These are phyloP conservation scores for rabbit (Oryctolagus cuniculus) DNA, from an alignment of 2,113 vertebrate genomes.

Conservation along the genomic window mOryCun1.1 NC_091440.1:18050001-18050500, in stretches of 20 bases:
- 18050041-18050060: background rate
- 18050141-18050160: background rate
- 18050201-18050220: background rate
- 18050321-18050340: background rate
- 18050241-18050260: background rate
- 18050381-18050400: background rate
- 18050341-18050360: constrained; percentile 50
- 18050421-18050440: background rate
- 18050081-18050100: background rate
- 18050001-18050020: background rate
- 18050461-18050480: background rate
- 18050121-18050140: background rate
- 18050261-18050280: background rate
- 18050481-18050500: background rate
- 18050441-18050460: background rate
- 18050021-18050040: background rate
- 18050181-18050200: background rate
- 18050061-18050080: background rate
- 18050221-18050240: background rate
- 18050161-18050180: background rate
- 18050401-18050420: background rate
- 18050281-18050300: background rate
- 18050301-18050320: constrained; percentile 35
- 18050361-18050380: constrained; percentile 2
- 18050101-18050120: background rate